Percentiles rank a stretch among this genome's conserved stretches.
phyloP scores from a whole-genome alignment of 2,113 vertebrate genomes.

The Anolis carolinensis region DNA sequence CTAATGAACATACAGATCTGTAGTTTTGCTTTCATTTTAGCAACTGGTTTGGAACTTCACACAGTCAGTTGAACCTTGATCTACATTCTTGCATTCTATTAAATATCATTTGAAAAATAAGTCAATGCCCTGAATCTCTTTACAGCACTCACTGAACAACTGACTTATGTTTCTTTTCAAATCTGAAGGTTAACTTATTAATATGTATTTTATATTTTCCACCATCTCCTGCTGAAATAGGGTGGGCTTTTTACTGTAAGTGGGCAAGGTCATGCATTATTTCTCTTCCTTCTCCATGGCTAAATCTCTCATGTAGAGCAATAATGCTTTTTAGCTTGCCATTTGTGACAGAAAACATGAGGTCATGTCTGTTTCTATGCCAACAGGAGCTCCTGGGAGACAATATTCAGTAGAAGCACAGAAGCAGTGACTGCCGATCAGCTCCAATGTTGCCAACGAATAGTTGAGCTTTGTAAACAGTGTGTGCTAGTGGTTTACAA shows the following conservation, averaged over 20 bases:
- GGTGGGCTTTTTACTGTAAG: conserved; percentile 42
- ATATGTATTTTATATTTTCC: conserved; percentile 48
- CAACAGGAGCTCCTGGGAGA: conserved; percentile 92
- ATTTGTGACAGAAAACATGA: conserved; percentile 51
- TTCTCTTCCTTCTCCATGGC: conserved; percentile 48
- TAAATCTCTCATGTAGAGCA: conserved; percentile 54
- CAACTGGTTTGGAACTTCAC: conserved; percentile 26
- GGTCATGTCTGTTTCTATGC: conserved; percentile 66
- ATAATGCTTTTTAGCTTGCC: conserved; percentile 50
- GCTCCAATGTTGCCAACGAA: conserved; percentile 91
- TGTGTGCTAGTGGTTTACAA: conserved; percentile 96
- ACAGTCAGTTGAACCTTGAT: conserved; percentile 39
- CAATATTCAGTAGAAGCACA: conserved; percentile 88
- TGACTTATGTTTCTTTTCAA: conserved; percentile 34
- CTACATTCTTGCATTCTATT: conserved; percentile 29
- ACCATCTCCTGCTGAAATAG: conserved; percentile 33
- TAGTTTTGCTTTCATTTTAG: background rate
- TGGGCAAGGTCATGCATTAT: conserved; percentile 30
- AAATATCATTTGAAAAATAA: conserved; percentile 15
- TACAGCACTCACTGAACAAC: conserved; percentile 38
- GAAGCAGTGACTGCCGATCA: conserved; percentile 87
- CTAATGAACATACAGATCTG: background rate
- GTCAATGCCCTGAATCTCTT: conserved; percentile 26
- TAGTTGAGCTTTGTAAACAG: conserved; percentile 95
- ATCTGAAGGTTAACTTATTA: conserved; percentile 53